Base-by-base conservation (phyloP, 1,140 invertebrate species). In the Megathymus violae region DNA sequence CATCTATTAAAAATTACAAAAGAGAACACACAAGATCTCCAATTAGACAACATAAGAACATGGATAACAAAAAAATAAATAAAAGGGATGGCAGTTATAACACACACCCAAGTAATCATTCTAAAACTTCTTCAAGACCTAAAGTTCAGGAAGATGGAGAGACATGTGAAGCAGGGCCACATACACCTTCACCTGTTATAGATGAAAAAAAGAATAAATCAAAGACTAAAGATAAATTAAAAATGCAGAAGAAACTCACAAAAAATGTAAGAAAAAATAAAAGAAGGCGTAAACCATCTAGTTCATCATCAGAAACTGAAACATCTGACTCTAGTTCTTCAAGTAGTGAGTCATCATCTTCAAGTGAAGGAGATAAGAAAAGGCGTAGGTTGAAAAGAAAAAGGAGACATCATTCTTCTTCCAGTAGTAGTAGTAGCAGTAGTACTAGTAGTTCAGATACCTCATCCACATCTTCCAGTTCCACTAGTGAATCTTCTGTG, bases 281-380 rank as follows among this genome's bases (percentile, higher is more conserved):
- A 68, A 82, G 74, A 31, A 82, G 77, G 44, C 75, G 75, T 47
- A 82, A 85, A 68, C 65, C 44, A 4, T 88, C 84, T 19, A 82
- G 80, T 14, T 85, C 86, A 64, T 79, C 80, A 50, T 82, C 83
- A 31, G 81, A 85, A 19, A 79, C 67, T 70, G 70, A 73, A 5
- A 81, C 84, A 17, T 81, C 85, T 17, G 78, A 85, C 13, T 66
- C 74, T 10, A 87, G 76, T 69, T 76, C 80, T 38, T 83, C 85
- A 4, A 85, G 72, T 61, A 86, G 82, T 70, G 80, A 80, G 13
- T 76, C 80, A 17, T 87, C 76, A 62, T 80, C 84, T 22, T 88
- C 85, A 11, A 83, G 83, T 75, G 83, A 82, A 11, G 71, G 71
- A 47, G 65, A 79, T 38, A 87, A 76, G 15, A 87, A 71, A 58